These are phyloP conservation scores for Melanotaenia maccullochi DNA, from an alignment of 2,797 vertebrate species.

Conservation along the genomic window DNA sequence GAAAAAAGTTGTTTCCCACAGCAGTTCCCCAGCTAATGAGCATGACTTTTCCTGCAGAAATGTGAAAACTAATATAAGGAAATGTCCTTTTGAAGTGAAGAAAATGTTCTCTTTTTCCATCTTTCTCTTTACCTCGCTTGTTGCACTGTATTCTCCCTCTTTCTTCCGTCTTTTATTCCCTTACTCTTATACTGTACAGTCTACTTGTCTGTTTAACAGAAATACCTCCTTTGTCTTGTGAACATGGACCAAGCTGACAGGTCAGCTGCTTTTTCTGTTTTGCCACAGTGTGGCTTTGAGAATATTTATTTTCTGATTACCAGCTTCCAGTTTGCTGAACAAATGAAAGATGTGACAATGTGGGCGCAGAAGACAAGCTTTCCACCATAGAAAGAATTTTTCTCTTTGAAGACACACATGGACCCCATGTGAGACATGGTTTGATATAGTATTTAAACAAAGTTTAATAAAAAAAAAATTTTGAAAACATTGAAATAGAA, in stretches of 20 bases:
- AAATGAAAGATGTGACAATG: background rate
- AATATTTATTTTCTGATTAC: slow-evolving; percentile 25
- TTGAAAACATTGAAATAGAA: background rate
- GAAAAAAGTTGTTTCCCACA: too few relatives aligned
- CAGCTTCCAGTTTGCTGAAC: slow-evolving; percentile 23
- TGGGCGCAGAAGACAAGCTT: background rate
- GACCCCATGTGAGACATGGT: background rate
- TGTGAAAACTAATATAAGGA: slow-evolving; percentile 12
- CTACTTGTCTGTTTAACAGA: slow-evolving; percentile 24
- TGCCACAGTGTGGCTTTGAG: slow-evolving; percentile 69
- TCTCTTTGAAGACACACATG: background rate
- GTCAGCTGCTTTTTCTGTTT: slow-evolving; percentile 57
- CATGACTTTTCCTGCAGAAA: slow-evolving; percentile 24
- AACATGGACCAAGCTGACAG: slow-evolving; percentile 56
- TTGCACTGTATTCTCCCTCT: slow-evolving; percentile 42
- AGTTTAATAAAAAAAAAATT: slow-evolving; percentile 2
- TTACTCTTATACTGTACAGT: slow-evolving; percentile 34
- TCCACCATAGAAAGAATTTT: background rate
- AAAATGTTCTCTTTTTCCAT: slow-evolving; percentile 6
- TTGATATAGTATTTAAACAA: background rate
- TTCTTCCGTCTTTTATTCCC: slow-evolving; percentile 14
- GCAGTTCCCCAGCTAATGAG: background rate
- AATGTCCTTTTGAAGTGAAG: slow-evolving; percentile 24
- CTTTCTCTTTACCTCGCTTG: slow-evolving; percentile 12
- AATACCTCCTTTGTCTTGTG: slow-evolving; percentile 46